phyloP scores from a whole-genome alignment of 2,888 invertebrate species.

The Choreutis nemorana region DNA sequence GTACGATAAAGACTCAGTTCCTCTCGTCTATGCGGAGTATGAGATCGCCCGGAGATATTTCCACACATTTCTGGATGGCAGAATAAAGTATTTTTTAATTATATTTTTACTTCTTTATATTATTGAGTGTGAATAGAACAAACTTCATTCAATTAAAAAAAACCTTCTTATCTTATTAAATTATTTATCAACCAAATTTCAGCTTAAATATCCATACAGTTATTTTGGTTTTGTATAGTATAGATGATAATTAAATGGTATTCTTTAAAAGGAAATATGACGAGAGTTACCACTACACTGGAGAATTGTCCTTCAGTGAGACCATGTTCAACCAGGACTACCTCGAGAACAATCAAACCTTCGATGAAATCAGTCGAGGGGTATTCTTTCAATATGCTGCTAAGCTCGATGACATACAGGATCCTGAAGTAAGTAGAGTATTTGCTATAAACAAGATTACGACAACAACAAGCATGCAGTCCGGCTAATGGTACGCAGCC shows the following conservation, averaged over 20 bases:
- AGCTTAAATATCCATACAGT: too few species aligned
- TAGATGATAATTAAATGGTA: too few species aligned
- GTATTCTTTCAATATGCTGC: conserved; percentile 37
- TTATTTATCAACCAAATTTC: too few species aligned
- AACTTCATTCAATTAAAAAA: too few species aligned
- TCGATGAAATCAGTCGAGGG: conserved; percentile 41
- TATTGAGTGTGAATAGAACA: too few species aligned
- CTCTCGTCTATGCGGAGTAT: conserved; percentile 37
- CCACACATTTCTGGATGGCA: conserved; percentile 33
- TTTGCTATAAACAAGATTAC: too few species aligned
- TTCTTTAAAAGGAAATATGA: conserved; percentile 27
- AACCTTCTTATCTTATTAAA: too few species aligned
- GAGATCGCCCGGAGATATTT: conserved; percentile 37
- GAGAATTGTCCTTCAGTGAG: conserved; percentile 32
- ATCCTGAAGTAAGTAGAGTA: conserved; percentile 33
- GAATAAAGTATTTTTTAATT: conserved; percentile 29
- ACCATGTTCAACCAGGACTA: conserved; percentile 32
- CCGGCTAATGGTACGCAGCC: too few species aligned
- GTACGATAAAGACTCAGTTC: conserved; percentile 29
- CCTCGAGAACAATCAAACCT: conserved; percentile 28
- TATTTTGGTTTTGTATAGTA: too few species aligned
- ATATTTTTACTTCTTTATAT: too few species aligned
- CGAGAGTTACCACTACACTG: conserved; percentile 28
- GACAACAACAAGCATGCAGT: too few species aligned
- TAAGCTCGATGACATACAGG: conserved; percentile 34